Conservation (phyloP, 2,113 vertebrate genomes). For the Thomomys bottae region DNA sequence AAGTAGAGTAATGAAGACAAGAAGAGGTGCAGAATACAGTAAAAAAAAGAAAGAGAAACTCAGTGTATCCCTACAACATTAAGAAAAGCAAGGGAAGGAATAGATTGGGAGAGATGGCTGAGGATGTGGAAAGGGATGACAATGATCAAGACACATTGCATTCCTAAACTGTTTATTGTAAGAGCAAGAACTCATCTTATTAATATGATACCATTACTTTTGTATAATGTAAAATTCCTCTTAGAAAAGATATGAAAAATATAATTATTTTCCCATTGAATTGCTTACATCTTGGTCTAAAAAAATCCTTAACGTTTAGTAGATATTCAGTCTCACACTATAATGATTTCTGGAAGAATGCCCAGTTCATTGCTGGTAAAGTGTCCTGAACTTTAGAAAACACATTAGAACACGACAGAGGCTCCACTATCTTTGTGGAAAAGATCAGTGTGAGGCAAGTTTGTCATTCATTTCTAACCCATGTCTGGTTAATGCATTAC, state of each 20-base stretch:
- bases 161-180: not conserved
- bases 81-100: too few relatives aligned
- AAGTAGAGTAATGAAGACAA: too few relatives aligned
- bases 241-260: conserved; percentile 45
- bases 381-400: not conserved
- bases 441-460: conserved; percentile 48
- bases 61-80: too few relatives aligned
- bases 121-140: too few relatives aligned
- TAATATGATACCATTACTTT: conserved; percentile 23
- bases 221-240: conserved; percentile 5
- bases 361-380: not conserved
- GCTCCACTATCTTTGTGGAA: conserved; percentile 23
- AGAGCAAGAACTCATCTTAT: not conserved
- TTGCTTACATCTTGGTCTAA: not conserved
- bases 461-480: conserved; percentile 57
- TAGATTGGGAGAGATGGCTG: too few relatives aligned
- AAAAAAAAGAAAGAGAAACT: too few relatives aligned
- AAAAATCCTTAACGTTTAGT: not conserved
- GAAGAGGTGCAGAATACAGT: too few relatives aligned
- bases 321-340: not conserved
- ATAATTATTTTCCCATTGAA: not conserved
- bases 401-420: conserved; percentile 41
- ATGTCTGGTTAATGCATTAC: not conserved
- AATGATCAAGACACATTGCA: too few relatives aligned
- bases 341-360: conserved; percentile 48